Evolutionary conservation across 2,888 invertebrate species (phyloP), one percentile per base, ranked within the genome.

Genomic region (Limnephilus rhombicus): DNA sequence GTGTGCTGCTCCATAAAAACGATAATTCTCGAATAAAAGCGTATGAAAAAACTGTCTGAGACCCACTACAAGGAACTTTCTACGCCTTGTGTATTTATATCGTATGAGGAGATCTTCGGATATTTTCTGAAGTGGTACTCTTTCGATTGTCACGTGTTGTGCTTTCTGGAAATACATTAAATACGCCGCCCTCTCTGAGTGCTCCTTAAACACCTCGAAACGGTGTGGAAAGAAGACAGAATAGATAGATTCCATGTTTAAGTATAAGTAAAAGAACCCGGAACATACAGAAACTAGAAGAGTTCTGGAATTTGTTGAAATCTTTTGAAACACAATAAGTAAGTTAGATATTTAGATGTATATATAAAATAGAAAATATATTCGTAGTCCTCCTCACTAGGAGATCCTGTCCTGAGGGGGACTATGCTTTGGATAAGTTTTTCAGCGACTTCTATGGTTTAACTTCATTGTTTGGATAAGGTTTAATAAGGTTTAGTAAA

Each of bases 111-210:
- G 7, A 68, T n/a, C 11, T 24, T 83, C 9, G 24, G 68, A 68
- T 68, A 68, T 68, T 24, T 24, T 83, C 31, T 37, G 83, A 31
- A 83, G 83, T 37, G 37, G 83, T 37, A 37, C 7, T 83, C 37
- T 37, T 83, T 83, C 86, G 45, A 45, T 86, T 86, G 86, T 86
- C 86, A n/a, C 49, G 86, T 49, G 86, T 86, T 45, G 86, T 86
- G 45, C 86, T 83, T 83, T 83, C 83, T 18, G 83, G 13, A 83
- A 34, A 83, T 83, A 83, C 37, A 83, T 83, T 83, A 34, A 83
- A 41, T 4, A 41, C 45, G 86, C 41, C 29, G 11, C 68, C 37
- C 83, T n/a, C 3, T 31, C 29, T 86, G 86, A 86, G 86, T 86
- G 86, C 86, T 86, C 45, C 45, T 86, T 86, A 86, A 86, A 86